Conservation (phyloP, 2,113 vertebrate species). For the Pomatorhinus ruficollis region DNA sequence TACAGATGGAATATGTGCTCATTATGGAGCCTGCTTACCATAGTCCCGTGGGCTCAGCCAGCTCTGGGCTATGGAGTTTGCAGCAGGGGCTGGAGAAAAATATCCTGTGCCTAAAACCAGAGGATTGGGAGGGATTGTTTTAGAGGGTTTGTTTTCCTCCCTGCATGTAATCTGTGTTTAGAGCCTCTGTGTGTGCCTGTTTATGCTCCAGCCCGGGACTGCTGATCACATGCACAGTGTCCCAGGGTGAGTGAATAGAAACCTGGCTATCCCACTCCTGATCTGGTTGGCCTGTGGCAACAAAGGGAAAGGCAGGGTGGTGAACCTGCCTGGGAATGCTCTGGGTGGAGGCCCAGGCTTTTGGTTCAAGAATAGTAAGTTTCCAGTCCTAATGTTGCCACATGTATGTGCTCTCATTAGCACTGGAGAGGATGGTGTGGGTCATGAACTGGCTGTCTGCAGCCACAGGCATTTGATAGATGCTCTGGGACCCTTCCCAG, state of each 20-base stretch:
- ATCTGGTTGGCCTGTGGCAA: neutral
- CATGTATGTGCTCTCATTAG: neutral
- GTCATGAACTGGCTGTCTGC: neutral
- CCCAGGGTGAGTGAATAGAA: neutral
- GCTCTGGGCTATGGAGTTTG: neutral
- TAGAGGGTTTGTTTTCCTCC: neutral
- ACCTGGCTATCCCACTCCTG: neutral
- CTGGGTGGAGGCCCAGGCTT: neutral
- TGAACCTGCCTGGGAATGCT: slow-evolving; percentile 8
- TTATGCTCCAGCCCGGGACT: neutral
- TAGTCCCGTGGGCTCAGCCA: neutral
- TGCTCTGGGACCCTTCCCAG: neutral
- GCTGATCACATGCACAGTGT: neutral
- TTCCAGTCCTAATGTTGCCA: neutral
- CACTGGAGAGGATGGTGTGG: neutral
- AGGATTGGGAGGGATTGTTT: neutral
- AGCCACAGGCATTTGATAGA: neutral
- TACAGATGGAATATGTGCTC: neutral
- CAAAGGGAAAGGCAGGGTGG: neutral
- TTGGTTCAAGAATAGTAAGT: neutral
- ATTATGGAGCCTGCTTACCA: neutral
- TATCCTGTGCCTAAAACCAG: neutral
- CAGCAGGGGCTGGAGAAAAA: neutral
- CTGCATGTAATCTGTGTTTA: neutral
- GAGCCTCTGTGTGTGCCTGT: neutral